phyloP scores from a whole-genome alignment of 2,113 vertebrate genomes.

The Chionodraco myersi region DNA sequence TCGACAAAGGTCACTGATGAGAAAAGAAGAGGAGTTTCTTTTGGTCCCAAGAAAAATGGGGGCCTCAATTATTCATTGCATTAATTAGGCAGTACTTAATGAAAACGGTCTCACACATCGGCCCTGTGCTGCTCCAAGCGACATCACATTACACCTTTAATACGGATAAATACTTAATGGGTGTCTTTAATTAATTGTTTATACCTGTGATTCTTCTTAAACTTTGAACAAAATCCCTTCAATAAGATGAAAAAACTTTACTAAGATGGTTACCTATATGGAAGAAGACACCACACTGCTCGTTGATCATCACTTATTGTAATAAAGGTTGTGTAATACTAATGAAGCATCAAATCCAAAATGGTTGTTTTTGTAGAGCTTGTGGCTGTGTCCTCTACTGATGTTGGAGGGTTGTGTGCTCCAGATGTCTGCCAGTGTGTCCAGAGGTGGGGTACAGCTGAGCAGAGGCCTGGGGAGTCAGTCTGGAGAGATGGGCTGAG shows the following conservation, averaged over 20 bases:
- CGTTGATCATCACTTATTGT: background rate
- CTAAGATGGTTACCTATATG: background rate
- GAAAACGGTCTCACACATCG: slow-evolving; percentile 75
- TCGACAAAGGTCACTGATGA: slow-evolving; percentile 70
- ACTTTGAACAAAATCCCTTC: slow-evolving; percentile 53
- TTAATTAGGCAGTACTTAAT: slow-evolving; percentile 83
- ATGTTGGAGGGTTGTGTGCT: slow-evolving; percentile 20
- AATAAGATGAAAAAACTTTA: slow-evolving; percentile 27
- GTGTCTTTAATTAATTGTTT: slow-evolving; percentile 79
- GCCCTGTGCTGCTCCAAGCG: slow-evolving; percentile 70
- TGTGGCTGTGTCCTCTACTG: slow-evolving; percentile 51
- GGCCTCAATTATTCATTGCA: slow-evolving; percentile 77
- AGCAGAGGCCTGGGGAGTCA: slow-evolving; percentile 57
- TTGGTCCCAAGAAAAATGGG: slow-evolving; percentile 75
- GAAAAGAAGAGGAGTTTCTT: slow-evolving; percentile 65
- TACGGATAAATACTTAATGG: slow-evolving; percentile 82
- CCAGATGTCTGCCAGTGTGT: slow-evolving; percentile 67
- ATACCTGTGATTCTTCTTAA: slow-evolving; percentile 76
- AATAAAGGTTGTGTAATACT: background rate
- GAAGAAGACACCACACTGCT: background rate
- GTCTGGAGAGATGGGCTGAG: slow-evolving; percentile 44
- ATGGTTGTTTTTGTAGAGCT: slow-evolving; percentile 33
- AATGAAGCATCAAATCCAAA: slow-evolving; percentile 4
- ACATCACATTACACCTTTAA: slow-evolving; percentile 83
- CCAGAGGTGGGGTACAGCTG: slow-evolving; percentile 71